Base-by-base conservation (phyloP, 2,888 invertebrate genomes). In the Eupithecia centaureata region DNA sequence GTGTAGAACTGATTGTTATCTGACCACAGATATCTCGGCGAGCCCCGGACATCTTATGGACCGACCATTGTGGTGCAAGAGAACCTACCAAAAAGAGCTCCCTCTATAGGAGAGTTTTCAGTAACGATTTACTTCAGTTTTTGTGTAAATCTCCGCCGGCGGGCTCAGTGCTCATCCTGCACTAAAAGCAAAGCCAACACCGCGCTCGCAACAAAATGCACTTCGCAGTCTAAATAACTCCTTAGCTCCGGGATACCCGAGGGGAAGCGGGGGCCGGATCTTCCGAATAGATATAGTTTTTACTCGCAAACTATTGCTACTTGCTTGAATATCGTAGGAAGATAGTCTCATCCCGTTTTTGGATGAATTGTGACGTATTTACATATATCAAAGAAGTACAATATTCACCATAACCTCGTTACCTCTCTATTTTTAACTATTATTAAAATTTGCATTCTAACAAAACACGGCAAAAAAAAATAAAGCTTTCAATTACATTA, bases 191-290 rank as follows among this genome's bases (percentile, higher is more conserved):
- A 38, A 47, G 59, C 65, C 61, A 68, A 68, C 68, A 65, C 18
- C 18, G 28, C 52, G 27, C 56, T 60, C 63, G 58, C 68, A 65
- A 68, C 65, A 65, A 65, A 68, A 69, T 69, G 65, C 68, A 69
- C 68, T 69, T 56, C 27, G 28, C 18, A 59, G 58, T 60, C 42
- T 60, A 58, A 60, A 30, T 42, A 62, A 42, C 27, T 58, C 42
- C 61, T 64, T 27, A 65, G 61, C 61, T 56, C 13, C 27, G 38
- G 61, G 33, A 13, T 35, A 30, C 30, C 68, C 56, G 28, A 18
- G 32, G 30, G 51, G 22, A n/a, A 25, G 25, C 5, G 51, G 22
- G 51, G 51, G 25, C 25, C 25, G 51, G 51, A 22, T 13, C 51
- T 25, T 12, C 25, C 8, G 42, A 18, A 42, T 4, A 38, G n/a